Conservation (phyloP, 2,113 vertebrate species). For the Phylloscopus trochilus region DNA sequence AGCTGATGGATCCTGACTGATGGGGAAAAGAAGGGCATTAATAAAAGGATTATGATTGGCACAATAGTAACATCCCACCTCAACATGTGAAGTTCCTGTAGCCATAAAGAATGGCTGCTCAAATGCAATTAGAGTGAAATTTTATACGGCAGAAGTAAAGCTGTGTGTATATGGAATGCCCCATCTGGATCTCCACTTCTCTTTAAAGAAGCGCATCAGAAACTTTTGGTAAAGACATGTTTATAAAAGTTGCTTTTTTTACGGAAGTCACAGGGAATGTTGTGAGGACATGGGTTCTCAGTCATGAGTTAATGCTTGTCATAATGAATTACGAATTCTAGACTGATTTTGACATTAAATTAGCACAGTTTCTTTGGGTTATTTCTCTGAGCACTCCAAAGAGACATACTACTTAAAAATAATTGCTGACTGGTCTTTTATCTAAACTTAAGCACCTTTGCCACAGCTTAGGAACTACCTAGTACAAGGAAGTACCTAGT, state of each 20-base stretch:
- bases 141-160: not conserved
- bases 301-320: not conserved
- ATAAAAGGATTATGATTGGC: not conserved
- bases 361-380: not conserved
- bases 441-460: not conserved
- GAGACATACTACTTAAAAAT: not conserved
- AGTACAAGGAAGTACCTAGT: not conserved
- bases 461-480: not conserved
- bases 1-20: not conserved
- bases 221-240: not conserved
- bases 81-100: not conserved
- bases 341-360: not conserved
- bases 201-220: not conserved
- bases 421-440: not conserved
- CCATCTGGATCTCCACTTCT: not conserved
- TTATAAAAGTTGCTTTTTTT: not conserved
- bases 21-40: not conserved
- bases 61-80: not conserved
- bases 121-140: not conserved
- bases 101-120: not conserved
- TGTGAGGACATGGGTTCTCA: not conserved
- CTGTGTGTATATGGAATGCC: not conserved
- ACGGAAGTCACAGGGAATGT: not conserved
- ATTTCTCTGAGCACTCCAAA: not conserved
- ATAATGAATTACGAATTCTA: not conserved